phyloP scores from a whole-genome alignment of 2,113 vertebrate species.

The Siniperca knerii region DNA sequence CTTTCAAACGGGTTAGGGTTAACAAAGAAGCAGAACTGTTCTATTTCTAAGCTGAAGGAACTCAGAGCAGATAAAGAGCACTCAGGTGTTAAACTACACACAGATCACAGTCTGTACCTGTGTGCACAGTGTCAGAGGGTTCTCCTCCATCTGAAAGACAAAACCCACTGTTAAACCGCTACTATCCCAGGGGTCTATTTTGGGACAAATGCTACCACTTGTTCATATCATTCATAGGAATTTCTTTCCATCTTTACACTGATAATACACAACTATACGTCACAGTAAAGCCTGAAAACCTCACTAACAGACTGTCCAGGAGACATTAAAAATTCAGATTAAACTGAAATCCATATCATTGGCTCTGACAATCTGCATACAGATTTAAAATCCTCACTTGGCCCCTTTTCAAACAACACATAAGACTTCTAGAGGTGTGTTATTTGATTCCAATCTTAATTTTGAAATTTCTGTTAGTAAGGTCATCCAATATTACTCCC shows the following conservation, averaged over 20 bases:
- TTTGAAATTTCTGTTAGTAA: too few species aligned
- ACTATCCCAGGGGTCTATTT: not conserved
- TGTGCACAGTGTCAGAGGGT: conserved; percentile 20
- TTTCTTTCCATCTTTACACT: not conserved
- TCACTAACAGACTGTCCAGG: too few species aligned
- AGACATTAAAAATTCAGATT: too few species aligned
- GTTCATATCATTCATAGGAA: not conserved
- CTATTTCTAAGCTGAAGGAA: not conserved
- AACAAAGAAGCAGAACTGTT: not conserved
- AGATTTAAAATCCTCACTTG: too few species aligned
- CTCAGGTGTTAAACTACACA: not conserved
- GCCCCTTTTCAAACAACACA: too few species aligned
- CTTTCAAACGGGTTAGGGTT: not conserved
- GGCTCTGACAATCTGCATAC: too few species aligned
- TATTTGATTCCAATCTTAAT: too few species aligned
- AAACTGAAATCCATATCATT: too few species aligned
- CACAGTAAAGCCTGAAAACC: not conserved
- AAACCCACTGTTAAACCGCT: conserved; percentile 18
- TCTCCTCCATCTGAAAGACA: conserved; percentile 62
- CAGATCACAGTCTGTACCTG: conserved; percentile 44
- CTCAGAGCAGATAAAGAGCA: not conserved
- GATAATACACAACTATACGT: not conserved
- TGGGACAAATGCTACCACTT: not conserved
- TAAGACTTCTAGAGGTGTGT: too few species aligned
- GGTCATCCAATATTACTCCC: too few species aligned